Evolutionary conservation across 2,113 vertebrate genomes (phyloP).

Genomic region (Bufo gargarizans): DNA sequence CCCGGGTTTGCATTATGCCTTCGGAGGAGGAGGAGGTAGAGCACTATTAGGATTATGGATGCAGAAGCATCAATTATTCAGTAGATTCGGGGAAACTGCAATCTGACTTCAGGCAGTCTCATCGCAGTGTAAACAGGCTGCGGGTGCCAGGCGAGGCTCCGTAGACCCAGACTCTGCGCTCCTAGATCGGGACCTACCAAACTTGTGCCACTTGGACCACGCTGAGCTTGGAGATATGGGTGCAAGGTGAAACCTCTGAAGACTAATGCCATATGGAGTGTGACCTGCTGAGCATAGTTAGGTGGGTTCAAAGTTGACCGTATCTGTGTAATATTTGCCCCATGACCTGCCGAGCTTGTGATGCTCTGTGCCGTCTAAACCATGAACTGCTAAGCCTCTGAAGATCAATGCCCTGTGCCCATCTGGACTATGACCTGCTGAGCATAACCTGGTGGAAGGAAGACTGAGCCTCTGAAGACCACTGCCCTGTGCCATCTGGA

Average conservation of each 20-base stretch:
- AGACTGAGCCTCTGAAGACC: not conserved
- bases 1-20: slow-evolving; percentile 58
- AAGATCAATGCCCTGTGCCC: not conserved
- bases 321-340: too few species aligned
- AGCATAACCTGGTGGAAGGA: not conserved
- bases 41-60: slow-evolving; percentile 62
- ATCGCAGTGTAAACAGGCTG: slow-evolving; percentile 54
- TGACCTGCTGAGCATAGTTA: not conserved
- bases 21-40: slow-evolving; percentile 59
- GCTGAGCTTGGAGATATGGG: not conserved
- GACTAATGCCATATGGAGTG: not conserved
- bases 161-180: not conserved
- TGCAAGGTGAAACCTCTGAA: not conserved
- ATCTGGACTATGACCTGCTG: not conserved
- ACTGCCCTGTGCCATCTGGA: not conserved
- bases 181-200: not conserved
- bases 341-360: too few species aligned
- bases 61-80: slow-evolving; percentile 77
- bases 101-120: slow-evolving; percentile 60
- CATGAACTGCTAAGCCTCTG: not conserved
- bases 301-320: not conserved
- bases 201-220: not conserved
- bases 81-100: slow-evolving; percentile 69
- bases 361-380: not conserved
- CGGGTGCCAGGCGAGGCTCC: slow-evolving; percentile 45